Conservation (phyloP, 2,797 vertebrate genomes). For the Esox masquinongy region DNA sequence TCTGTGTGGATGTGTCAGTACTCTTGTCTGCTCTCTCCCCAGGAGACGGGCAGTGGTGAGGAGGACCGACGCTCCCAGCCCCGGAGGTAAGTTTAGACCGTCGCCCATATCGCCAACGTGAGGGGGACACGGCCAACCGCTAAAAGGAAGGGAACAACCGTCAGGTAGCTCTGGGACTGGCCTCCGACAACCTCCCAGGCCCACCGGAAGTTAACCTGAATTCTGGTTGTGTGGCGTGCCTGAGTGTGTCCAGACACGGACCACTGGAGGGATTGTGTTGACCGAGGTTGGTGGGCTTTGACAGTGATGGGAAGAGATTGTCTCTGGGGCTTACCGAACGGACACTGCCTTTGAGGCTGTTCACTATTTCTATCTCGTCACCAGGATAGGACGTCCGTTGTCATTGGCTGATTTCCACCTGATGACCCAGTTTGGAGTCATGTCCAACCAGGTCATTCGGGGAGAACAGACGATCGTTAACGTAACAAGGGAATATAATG, state of each 20-base stretch:
- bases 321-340: too few relatives aligned
- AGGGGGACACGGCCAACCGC: background rate
- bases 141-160: background rate
- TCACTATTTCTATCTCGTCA: too few relatives aligned
- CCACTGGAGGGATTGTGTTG: too few relatives aligned
- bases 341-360: too few relatives aligned
- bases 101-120: slow-evolving; percentile 2
- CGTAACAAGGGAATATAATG: too few relatives aligned
- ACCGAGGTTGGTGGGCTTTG: too few relatives aligned
- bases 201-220: background rate
- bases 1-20: background rate
- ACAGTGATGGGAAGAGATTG: too few relatives aligned
- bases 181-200: background rate
- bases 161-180: background rate
- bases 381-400: too few relatives aligned
- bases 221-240: background rate
- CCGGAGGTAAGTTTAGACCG: slow-evolving; percentile 82
- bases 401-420: too few relatives aligned
- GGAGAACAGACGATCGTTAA: too few relatives aligned
- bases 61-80: slow-evolving; percentile 91
- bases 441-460: too few relatives aligned
- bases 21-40: slow-evolving; percentile 1
- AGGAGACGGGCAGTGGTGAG: slow-evolving; percentile 95
- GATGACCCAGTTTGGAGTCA: too few relatives aligned
- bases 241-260: background rate